phyloP scores from a whole-genome alignment of 1,140 invertebrate species.

The Bombus balteatus region DNA sequence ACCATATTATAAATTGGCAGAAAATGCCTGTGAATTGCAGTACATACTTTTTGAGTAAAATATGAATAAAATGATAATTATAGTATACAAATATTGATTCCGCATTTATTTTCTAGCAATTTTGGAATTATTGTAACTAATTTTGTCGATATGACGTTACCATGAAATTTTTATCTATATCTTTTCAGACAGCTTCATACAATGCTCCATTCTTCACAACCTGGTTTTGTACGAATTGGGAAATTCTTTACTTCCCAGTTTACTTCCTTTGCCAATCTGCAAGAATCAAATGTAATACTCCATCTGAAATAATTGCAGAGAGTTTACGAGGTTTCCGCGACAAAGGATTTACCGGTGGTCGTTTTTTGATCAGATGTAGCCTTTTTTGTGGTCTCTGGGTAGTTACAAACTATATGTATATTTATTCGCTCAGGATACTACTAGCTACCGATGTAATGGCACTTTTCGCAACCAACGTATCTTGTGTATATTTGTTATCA shows the following conservation, averaged over 20 bases:
- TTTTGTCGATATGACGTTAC: not conserved
- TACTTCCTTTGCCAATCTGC: conserved; percentile 90
- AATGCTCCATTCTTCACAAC: conserved; percentile 96
- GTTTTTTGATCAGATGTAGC: conserved; percentile 92
- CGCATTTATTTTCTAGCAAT: no score
- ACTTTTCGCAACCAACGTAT: conserved; percentile 95
- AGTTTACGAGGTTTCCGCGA: conserved; percentile 92
- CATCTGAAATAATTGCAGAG: conserved; percentile 89
- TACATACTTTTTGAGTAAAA: no score
- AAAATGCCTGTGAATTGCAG: no score
- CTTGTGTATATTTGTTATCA: conserved; percentile 95
- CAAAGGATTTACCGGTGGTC: conserved; percentile 92
- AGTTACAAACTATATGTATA: conserved; percentile 96
- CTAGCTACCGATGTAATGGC: conserved; percentile 96
- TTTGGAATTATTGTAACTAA: no score
- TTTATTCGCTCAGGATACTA: conserved; percentile 91
- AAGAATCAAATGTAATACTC: conserved; percentile 88
- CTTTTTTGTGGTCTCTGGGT: conserved; percentile 96
- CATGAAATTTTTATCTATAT: not conserved
- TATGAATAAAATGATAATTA: no score
- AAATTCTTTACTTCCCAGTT: conserved; percentile 94
- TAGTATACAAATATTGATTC: no score
- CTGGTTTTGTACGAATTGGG: conserved; percentile 97
- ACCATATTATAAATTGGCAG: no score
- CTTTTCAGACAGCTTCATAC: conserved; percentile 84